phyloP scores from a whole-genome alignment of 1,140 invertebrate species.

The Bombus waltoni region DNA sequence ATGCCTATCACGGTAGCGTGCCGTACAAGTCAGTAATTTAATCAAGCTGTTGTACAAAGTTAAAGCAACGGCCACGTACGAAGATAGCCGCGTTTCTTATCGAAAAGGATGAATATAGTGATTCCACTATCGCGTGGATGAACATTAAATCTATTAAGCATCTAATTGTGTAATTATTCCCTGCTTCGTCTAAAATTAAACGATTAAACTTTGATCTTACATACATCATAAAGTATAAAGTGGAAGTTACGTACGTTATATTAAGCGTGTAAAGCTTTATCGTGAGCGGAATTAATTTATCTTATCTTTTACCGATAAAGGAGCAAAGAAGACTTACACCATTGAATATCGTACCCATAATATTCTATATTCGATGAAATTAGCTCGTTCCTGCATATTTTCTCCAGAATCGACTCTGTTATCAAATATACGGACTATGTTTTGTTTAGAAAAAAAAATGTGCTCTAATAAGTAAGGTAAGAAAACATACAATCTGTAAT shows the following conservation, averaged over 20 bases:
- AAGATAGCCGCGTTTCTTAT: conserved; percentile 19
- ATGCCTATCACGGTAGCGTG: conserved; percentile 32
- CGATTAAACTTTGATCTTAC: neutral
- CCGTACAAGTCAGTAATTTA: conserved; percentile 6
- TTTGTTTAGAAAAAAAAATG: too few species aligned
- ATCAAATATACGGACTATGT: too few species aligned
- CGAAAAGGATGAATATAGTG: neutral
- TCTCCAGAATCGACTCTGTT: too few species aligned
- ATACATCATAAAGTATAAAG: neutral
- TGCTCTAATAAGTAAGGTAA: too few species aligned
- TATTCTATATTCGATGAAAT: neutral
- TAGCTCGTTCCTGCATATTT: too few species aligned
- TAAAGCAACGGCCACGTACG: neutral
- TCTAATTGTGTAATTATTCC: neutral
- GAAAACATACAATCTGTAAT: too few species aligned
- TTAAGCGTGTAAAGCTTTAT: neutral
- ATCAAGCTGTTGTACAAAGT: conserved; percentile 31
- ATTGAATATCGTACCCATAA: neutral
- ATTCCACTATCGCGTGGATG: neutral
- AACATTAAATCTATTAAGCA: neutral
- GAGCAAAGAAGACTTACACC: neutral
- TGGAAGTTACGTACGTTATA: neutral
- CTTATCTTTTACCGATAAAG: neutral
- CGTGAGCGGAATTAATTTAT: neutral
- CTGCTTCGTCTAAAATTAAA: neutral